phyloP scores from a whole-genome alignment of 2,113 vertebrate genomes.

The Perca flavescens region DNA sequence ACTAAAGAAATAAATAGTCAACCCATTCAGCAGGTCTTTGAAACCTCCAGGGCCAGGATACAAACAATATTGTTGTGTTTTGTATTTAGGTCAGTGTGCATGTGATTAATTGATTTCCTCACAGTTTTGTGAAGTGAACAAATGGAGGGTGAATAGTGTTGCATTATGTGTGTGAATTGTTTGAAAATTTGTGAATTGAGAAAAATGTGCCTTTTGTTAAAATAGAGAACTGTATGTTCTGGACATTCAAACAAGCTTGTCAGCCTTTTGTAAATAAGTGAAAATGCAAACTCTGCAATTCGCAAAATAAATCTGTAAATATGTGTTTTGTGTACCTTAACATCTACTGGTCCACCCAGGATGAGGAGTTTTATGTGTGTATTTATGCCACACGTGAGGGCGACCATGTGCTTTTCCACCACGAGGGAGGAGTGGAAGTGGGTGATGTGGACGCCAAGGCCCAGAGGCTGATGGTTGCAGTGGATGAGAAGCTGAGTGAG shows the following conservation, averaged over 20 bases:
- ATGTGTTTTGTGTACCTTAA: not conserved
- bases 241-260: not conserved
- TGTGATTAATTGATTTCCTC: not conserved
- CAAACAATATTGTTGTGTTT: not conserved
- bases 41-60: not conserved
- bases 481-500: constrained; percentile 89
- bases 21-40: not conserved
- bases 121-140: constrained; percentile 1
- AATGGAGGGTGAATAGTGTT: not conserved
- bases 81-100: not conserved
- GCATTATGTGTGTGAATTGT: not conserved
- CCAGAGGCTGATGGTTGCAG: constrained; percentile 88
- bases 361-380: constrained; percentile 96
- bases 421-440: constrained; percentile 94
- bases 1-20: not conserved
- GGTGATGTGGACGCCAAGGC: constrained; percentile 97
- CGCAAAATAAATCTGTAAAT: not conserved
- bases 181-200: too few relatives aligned
- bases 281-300: not conserved
- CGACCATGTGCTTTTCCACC: constrained; percentile 94
- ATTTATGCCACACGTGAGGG: constrained; percentile 94
- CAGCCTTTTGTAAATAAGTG: constrained; percentile 1
- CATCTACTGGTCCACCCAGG: constrained; percentile 74
- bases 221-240: not conserved
- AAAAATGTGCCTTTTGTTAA: not conserved